Base-by-base conservation (phyloP, 2,113 vertebrate species). In the Zosterops japonicus region DNA sequence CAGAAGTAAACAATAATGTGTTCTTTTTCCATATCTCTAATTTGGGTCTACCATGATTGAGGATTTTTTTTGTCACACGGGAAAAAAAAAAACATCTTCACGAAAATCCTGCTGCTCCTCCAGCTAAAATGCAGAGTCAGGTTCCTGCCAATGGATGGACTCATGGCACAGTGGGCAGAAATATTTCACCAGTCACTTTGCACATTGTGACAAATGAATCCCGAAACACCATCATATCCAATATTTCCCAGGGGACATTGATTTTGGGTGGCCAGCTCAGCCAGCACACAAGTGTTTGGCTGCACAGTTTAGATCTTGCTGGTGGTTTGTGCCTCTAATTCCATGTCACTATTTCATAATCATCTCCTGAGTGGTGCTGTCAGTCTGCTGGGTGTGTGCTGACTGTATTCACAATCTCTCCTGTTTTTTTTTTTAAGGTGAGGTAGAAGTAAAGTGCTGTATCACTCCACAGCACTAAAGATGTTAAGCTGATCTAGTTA, bases 151-250 rank as follows among this genome's bases (percentile, higher is more conserved):
- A 0, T n/a, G n/a, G 36, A 33, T 76, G 75, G 25, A 53, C 59
- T 82, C 21, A 8, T 39, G 42, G 78, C 18, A 11, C 23, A 39
- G 47, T 5, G 29, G 57, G 64, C 85, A 94, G 90, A 50, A 80
- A n/a, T 61, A 52, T 31, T 74, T 53, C 28, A 14, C 42, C 41
- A 50, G 42, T 39, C 49, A 39, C 5, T 55, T 55, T 47, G 42
- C 59, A 59, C 17, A 0, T 65, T 63, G 68, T 74, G 33, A 70
- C 52, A 50, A 81, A 53, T 65, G 59, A 46, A 18, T 77, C 21
- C 11, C 6, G 47, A 65, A 59, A 16, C 23, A 7, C 8, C 35
- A 61, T 59, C 5, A 0, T 53, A 29, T 64, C 0, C 0, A 44
- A 1, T 67, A 31, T 92, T 90, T 89, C 81, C 50, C 29, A 6